A percentile compares a stretch with the other conserved stretches of the same genome.
These are phyloP conservation scores for Kryptolebias marmoratus DNA, from an alignment of 2,113 vertebrate genomes.

Conservation along the genomic window DNA sequence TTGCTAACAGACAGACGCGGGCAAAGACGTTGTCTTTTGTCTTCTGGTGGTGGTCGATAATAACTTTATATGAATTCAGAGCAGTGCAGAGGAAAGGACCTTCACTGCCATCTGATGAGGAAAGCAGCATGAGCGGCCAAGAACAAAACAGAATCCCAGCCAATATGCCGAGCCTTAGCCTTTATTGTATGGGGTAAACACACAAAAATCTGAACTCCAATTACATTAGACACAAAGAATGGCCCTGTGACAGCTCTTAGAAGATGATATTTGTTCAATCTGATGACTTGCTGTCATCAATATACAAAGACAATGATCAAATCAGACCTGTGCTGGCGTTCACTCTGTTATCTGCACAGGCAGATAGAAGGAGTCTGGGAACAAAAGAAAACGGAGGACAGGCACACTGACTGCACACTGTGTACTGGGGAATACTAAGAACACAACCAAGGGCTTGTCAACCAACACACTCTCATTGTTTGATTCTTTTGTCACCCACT, in stretches of 20 bases:
- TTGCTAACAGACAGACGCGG: no score
- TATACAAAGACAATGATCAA: conserved; percentile 20
- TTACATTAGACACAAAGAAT: conserved; percentile 25
- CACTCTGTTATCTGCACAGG: conserved; percentile 43
- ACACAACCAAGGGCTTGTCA: conserved; percentile 50
- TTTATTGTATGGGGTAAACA: neutral
- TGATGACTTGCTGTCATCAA: neutral
- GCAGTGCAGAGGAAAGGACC: no score
- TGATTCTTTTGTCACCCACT: neutral
- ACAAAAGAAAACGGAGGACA: conserved; percentile 68
- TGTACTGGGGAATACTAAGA: conserved; percentile 23
- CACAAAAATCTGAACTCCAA: neutral
- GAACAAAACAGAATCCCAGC: neutral
- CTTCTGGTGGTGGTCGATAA: no score
- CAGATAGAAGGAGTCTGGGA: conserved; percentile 51
- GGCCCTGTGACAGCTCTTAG: neutral
- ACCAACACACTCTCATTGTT: conserved; percentile 54
- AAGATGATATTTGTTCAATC: neutral
- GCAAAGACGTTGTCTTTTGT: no score
- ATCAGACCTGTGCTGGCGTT: conserved; percentile 22
- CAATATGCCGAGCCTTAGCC: neutral
- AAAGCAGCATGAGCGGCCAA: neutral
- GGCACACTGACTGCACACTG: conserved; percentile 26
- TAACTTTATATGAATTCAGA: no score
- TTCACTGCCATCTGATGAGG: neutral